Evolutionary conservation across 2,888 invertebrate species (phyloP), one percentile per base, ranked within the genome.

Genomic region (Crocallis elinguaria): DNA sequence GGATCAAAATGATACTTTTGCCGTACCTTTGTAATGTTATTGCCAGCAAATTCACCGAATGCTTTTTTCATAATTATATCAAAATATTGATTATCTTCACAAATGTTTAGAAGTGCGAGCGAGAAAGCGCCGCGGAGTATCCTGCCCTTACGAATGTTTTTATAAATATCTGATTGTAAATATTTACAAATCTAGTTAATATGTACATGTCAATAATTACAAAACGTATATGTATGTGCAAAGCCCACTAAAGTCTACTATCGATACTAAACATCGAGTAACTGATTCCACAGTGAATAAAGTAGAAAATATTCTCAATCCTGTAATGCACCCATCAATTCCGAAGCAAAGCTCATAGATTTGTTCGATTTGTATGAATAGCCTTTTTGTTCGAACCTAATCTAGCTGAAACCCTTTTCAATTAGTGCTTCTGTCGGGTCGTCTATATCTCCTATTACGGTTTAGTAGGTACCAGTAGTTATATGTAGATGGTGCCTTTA

Each of bases 351-450:
- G 58, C 56, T 49, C 54, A 43, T 48, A 58, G 62, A 62, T 64
- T 64, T 57, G 57, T 54, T 36, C 49, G 62, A 62, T 62, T 60
- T 48, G 50, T 46, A 57, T 60, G 62, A 64, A 62, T 60, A 57
- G 48, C 46, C 54, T 60, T 64, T 64, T 64, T 64, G 58, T 62
- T 62, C 52, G 51, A 54, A 50, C 56, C 60, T 64, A 62, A 62
- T 60, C 62, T 60, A 57, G 51, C 64, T 58, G 62, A 64, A 64
- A 62, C 64, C 64, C 60, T 64, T 64, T 64, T 64, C 64, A 64
- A 58, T 62, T 60, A 62, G 58, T 54, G 62, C 57, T 58, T 55
- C 60, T 57, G 48, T 50, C 54, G 55, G 56, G 42, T 49, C 46
- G 56, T 56, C 49, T 53, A 60, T 53, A 60, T 57, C 57, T 57